These are phyloP conservation scores for Nemopilema nomurai DNA, from an alignment of 30 jellyfish, hydroid and myxozoan species.

Conservation along the genomic window DNA sequence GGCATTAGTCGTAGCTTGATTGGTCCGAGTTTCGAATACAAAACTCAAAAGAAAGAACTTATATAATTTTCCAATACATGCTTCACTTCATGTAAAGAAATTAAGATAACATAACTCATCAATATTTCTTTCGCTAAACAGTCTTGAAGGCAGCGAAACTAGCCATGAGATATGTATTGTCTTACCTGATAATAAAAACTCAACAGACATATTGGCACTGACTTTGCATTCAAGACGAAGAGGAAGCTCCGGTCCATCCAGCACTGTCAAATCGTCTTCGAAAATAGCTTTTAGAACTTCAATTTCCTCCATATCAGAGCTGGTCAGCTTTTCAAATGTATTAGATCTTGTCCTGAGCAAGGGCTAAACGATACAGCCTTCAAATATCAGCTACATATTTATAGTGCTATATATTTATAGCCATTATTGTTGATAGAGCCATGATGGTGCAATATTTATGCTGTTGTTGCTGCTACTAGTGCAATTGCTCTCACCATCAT, in stretches of 20 bases:
- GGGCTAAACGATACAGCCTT: neutral
- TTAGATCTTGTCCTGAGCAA: neutral
- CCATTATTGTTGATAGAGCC: neutral
- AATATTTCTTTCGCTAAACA: neutral
- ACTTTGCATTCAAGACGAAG: neutral
- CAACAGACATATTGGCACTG: neutral
- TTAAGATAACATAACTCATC: neutral
- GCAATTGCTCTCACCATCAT: neutral
- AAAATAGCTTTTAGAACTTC: slow-evolving; percentile 61
- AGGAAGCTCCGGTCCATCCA: neutral
- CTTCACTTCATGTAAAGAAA: too few relatives aligned
- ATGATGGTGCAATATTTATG: neutral
- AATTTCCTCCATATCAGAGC: slow-evolving; percentile 8
- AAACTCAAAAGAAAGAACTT: too few relatives aligned
- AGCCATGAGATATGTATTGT: neutral
- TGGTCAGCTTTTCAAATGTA: neutral
- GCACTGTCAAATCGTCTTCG: slow-evolving; percentile 28
- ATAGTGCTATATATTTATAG: slow-evolving; percentile 1
- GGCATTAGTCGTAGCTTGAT: too few relatives aligned
- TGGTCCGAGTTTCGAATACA: too few relatives aligned
- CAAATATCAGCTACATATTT: too few relatives aligned
- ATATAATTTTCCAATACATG: too few relatives aligned
- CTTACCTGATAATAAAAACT: neutral
- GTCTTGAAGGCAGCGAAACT: neutral
- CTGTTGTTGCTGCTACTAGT: slow-evolving; percentile 8